Base-by-base conservation (phyloP, 1,140 invertebrate species). In the Hesperophylax magnus region DNA sequence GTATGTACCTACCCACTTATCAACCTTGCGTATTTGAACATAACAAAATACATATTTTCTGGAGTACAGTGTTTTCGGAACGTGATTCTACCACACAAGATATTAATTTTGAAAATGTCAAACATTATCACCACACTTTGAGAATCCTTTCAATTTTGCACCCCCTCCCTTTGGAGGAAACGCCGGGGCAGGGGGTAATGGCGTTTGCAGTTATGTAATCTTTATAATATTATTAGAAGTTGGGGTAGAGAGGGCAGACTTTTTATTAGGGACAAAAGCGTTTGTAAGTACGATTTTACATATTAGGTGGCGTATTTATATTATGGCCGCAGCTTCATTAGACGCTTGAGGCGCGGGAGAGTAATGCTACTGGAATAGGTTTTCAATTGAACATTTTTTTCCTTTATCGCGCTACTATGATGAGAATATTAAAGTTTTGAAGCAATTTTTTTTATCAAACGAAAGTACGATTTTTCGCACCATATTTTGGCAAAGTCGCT, bases 171-270 rank as follows among this genome's bases (percentile, higher is more conserved):
- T 27, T 58, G 0, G 72, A 27, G 54, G 15, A 18, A n/a, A 8
- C 54, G 63, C 47, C 67, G 52, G 69, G 63, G 77, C 14, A 34
- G 76, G 75, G 71, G 78, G 77, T 82, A 84, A 84, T 81, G 75
- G 83, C 83, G 78, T 82, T 84, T 84, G 82, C 82, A 84, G 80
- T 84, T 84, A 84, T 84, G 82, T 84, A 81, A 84, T 84, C 83
- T 84, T 84, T 84, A 82, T 81, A 84, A 84, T 82, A 84, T 82
- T 84, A 84, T 82, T 84, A 84, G 65, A 81, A 83, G 60, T 76
- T 81, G 18, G 78, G 47, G 31, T 60, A 39, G 61, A 24, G 54
- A 76, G 71, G 47, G 72, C 47, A 54, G 65, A 78, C 47, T 77
- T 77, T 77, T 77, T 77, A 77, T 77, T 63, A 77, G 61, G 76